Base-by-base conservation (phyloP, 2,888 invertebrate species). In the Synergus gifuensis region DNA sequence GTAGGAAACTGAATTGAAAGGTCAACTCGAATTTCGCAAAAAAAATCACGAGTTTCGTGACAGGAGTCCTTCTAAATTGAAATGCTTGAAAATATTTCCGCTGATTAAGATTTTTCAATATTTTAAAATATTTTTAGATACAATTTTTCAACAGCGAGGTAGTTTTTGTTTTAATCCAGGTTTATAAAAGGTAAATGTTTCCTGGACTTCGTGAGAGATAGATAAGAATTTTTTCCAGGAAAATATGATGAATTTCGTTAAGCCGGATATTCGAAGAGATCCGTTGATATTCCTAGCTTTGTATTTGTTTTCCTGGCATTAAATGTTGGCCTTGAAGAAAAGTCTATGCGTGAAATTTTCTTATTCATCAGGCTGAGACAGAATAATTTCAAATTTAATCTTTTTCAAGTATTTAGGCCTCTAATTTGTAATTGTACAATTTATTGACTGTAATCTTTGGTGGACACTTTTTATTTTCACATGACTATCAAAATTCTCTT, bases 111-210 rank as follows among this genome's bases (percentile, higher is more conserved):
- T 14, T 12, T 46, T 14, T 46, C 28, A 28, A 28, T 28, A 12
- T 46, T 46, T 46, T 8, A 8, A 36, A 36, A 36, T 36, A 36
- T 36, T 36, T 36, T 36, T 36, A 36, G 0, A 36, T 36, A 5
- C 7, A 36, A 36, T 36, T 62, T 28, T n/a, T 58, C 28, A 4
- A 22, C 22, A 28, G 12, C 14, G 22, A 14, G 28, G 4, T 3
- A 28, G 22, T 73, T 66, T 69, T 76, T 42, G 44, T 62, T 44
- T n/a, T 46, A 44, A 78, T 73, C 42, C 46, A 46, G 78, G 79
- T 79, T 69, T 58, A 9, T 73, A 22, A 62, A 28, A 14, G 11
- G 62, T 62, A 62, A 22, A 67, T 2, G 8, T 54, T 58, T 36
- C 54, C 54, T 73, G 73, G 54, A 58, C 18, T 28, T 54, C 28